Evolutionary conservation across 2,797 vertebrate genomes (phyloP).

Genomic region (Smutsia temminckii): DNA sequence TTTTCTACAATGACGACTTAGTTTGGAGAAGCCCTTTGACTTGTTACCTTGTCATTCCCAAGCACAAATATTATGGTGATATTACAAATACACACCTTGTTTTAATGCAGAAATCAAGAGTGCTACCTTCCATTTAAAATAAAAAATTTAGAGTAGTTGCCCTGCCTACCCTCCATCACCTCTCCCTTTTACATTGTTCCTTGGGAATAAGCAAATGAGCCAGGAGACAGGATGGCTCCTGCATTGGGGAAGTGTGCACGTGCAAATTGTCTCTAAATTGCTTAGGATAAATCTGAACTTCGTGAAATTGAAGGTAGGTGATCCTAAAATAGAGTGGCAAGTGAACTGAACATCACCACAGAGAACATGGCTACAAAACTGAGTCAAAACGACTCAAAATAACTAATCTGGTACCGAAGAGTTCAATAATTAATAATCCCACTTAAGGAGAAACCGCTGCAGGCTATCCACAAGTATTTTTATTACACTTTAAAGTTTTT

Average conservation of each 20-base stretch:
- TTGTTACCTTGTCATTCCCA: background rate
- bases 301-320: background rate
- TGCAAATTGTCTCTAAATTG: background rate
- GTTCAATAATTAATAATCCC: background rate
- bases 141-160: background rate
- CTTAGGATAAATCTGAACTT: background rate
- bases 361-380: background rate
- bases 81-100: background rate
- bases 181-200: background rate
- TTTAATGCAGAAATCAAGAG: background rate
- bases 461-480: slow-evolving; percentile 4
- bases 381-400: slow-evolving; percentile 39
- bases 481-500: slow-evolving; percentile 19
- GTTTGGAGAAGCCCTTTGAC: background rate
- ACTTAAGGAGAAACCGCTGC: background rate
- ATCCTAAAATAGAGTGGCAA: slow-evolving; percentile 6
- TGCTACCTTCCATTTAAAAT: background rate
- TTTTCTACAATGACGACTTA: background rate
- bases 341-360: background rate
- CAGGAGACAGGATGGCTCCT: background rate
- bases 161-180: background rate
- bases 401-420: slow-evolving; percentile 20
- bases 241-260: background rate
- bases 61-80: background rate
- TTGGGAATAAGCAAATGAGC: background rate